phyloP scores from a whole-genome alignment of 2,113 vertebrate species.

The Laterallus jamaicensis region DNA sequence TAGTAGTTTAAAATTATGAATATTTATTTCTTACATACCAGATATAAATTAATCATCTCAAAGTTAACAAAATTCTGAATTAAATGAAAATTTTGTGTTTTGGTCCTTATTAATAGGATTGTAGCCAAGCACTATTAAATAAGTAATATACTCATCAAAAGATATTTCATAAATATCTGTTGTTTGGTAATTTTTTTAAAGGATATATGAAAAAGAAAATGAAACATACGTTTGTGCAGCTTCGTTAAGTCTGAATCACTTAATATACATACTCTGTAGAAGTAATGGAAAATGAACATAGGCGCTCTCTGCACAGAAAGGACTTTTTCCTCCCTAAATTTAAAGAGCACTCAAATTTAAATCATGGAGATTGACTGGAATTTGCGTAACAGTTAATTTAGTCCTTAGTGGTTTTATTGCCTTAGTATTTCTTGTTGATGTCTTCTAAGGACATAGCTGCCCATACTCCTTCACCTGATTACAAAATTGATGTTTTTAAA shows the following conservation, averaged over 20 bases:
- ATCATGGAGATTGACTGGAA: not conserved
- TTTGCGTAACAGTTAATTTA: not conserved
- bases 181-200: not conserved
- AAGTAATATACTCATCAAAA: not conserved
- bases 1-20: not conserved
- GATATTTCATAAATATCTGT: not conserved
- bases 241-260: not conserved
- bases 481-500: not conserved
- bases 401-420: not conserved
- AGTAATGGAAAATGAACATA: not conserved
- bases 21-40: not conserved
- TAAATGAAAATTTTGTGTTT: not conserved
- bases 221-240: not conserved
- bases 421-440: not conserved
- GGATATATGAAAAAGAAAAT: not conserved
- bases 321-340: not conserved
- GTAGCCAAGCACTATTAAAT: not conserved
- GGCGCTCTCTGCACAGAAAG: fast-evolving
- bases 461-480: not conserved
- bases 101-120: not conserved
- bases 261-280: not conserved
- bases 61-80: not conserved
- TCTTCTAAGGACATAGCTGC: not conserved
- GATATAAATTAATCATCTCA: not conserved
- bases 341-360: not conserved